These are phyloP conservation scores for Idaea dimidiata DNA, from an alignment of 2,888 invertebrate genomes.

Conservation along the genomic window DNA sequence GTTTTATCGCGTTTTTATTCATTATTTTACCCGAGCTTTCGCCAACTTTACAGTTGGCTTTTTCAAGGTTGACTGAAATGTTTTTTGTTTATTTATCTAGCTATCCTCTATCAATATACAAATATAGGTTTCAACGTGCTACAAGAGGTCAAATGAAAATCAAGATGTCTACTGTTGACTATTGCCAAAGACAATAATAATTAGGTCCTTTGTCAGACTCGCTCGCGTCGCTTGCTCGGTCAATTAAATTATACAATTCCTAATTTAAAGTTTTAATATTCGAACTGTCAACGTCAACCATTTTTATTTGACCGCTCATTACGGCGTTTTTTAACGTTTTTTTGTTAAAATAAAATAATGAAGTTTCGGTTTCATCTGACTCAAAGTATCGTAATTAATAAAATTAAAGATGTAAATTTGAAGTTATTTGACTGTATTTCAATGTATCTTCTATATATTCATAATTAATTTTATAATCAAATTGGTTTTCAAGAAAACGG, in stretches of 20 bases:
- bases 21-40: too few species aligned
- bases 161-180: too few species aligned
- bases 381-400: slow-evolving; percentile 12
- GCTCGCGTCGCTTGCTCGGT: too few species aligned
- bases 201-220: too few species aligned
- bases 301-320: slow-evolving; percentile 28
- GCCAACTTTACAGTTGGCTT: too few species aligned
- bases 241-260: slow-evolving; percentile 5
- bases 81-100: too few species aligned
- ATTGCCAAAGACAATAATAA: too few species aligned
- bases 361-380: neutral
- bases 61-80: too few species aligned
- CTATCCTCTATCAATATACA: too few species aligned
- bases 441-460: neutral
- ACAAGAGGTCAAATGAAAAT: too few species aligned
- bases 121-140: too few species aligned
- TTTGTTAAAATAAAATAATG: neutral
- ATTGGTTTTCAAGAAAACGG: neutral
- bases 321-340: slow-evolving; percentile 21
- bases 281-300: slow-evolving; percentile 23
- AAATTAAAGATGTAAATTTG: slow-evolving; percentile 10
- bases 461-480: neutral
- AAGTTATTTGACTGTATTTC: slow-evolving; percentile 10
- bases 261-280: slow-evolving; percentile 25
- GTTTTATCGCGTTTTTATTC: too few species aligned